These are phyloP conservation scores for Heteromurus nitidus DNA, from an alignment of 2,888 invertebrate species.

Conservation along the genomic window DNA sequence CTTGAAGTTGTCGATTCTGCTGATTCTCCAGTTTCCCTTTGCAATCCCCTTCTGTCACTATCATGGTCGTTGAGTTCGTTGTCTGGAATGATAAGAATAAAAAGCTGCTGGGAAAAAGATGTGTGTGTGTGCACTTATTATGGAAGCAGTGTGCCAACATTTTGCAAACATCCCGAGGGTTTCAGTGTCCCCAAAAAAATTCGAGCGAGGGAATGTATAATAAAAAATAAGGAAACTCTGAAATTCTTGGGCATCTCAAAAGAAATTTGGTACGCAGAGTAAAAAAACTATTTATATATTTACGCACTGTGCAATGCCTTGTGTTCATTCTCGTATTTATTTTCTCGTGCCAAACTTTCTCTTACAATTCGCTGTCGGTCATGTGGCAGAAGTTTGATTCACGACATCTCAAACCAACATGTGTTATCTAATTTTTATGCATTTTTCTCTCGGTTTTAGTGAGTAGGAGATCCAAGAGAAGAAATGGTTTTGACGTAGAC, in stretches of 20 bases:
- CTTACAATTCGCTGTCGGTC: too few species aligned
- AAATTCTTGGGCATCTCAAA: background rate
- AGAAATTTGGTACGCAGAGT: background rate
- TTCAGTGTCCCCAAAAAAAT: conserved; percentile 20
- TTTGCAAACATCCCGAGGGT: conserved; percentile 18
- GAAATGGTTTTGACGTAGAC: too few species aligned
- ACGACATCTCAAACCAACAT: too few species aligned
- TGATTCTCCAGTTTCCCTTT: too few species aligned
- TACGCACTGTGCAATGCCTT: conserved; percentile 5
- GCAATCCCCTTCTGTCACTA: too few species aligned
- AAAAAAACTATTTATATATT: background rate
- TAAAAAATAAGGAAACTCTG: conserved; percentile 6
- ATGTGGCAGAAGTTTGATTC: too few species aligned
- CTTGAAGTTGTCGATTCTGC: too few species aligned
- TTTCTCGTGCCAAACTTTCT: too few species aligned
- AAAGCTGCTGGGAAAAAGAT: background rate
- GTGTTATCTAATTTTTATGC: too few species aligned
- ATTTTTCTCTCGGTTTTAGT: too few species aligned
- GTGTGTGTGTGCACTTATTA: background rate
- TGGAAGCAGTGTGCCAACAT: conserved; percentile 23
- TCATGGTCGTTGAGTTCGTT: too few species aligned
- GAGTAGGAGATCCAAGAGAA: too few species aligned
- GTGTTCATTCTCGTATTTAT: conserved; percentile 5
- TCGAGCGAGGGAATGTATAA: conserved; percentile 19
- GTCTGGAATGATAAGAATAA: background rate